Base-by-base conservation (phyloP, 2,797 vertebrate species). In the Chelidonichthys spinosus region DNA sequence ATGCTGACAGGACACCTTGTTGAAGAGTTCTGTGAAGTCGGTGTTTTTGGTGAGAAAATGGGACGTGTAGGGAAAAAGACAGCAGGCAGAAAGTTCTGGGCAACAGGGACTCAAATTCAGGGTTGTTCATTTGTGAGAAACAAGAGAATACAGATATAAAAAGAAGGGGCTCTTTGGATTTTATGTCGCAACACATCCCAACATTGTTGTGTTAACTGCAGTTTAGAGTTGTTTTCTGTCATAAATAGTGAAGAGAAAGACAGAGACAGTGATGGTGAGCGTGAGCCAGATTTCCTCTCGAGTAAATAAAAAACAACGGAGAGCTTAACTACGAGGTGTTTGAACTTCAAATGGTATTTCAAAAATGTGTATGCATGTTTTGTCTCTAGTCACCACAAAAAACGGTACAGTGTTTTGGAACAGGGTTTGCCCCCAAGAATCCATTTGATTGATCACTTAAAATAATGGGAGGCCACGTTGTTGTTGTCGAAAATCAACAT, bases 1-100 rank as follows among this genome's bases (percentile, higher is more conserved):
- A 69, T 71, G 87, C 88, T 90, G 83, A 90, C 80, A 44, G 73
- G 73, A 81, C 78, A 62, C 43, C 49, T 74, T 81, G 39, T 36
- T 44, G 44, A 55, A 74, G 70, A 55, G 58, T 80, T 85, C 63
- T 46, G 84, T 73, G 71, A 88, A 56, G 74, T 84, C 80, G 72
- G 82, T 66, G 75, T 39, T 83, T 85, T 78, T 25, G 42, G 72
- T 82, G 76, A 77, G 87, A 80, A 88, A 87, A 54, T 3, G 42
- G 65, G 62, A 80, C 54, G 65, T 4, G 44, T 13, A 32, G 17
- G 59, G 66, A 76, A 49, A 52, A 7, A 52, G 54, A 44, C 83
- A 87, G 74, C 65, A 17, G 63, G 56, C 79, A 82, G 68, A 83
- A 68, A 33, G 72, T 64, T 76, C 54, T 36, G 44, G 52, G 58